Evolutionary conservation across 2,888 invertebrate genomes (phyloP).

Genomic region (Drosophila pseudotakahashii): DNA sequence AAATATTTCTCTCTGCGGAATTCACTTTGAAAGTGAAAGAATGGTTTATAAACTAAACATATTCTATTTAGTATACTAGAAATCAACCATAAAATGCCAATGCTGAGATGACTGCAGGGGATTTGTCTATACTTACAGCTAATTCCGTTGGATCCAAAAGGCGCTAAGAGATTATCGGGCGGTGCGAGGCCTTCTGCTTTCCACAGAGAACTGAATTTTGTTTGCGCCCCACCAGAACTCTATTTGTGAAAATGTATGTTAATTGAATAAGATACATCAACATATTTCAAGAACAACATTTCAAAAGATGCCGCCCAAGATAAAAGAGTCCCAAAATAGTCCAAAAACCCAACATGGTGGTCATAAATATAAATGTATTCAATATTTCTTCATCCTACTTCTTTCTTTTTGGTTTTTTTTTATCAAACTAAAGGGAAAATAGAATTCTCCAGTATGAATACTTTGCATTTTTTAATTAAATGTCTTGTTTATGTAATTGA

Average conservation of each 20-base stretch:
- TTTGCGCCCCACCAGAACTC: background rate
- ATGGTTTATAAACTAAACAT: background rate
- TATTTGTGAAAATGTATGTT: background rate
- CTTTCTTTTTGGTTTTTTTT: no score
- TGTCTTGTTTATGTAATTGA: background rate
- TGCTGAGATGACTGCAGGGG: background rate
- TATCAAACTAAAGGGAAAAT: no score
- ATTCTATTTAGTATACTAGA: background rate
- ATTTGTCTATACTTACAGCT: background rate
- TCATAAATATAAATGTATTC: background rate
- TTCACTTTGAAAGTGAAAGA: slow-evolving; percentile 2
- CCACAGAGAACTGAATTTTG: slow-evolving; percentile 11
- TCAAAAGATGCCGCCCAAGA: slow-evolving; percentile 7
- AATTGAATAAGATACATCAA: background rate
- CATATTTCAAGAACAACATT: background rate
- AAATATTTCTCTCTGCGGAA: background rate
- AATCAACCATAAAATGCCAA: no score
- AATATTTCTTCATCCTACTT: background rate
- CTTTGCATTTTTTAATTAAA: background rate
- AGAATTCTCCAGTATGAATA: no score
- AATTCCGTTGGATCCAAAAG: background rate
- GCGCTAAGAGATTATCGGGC: no score
- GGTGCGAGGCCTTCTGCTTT: background rate
- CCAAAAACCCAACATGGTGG: background rate
- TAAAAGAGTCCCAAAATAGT: slow-evolving; percentile 2